phyloP scores from a whole-genome alignment of 1,140 invertebrate genomes.

The Wiebesia pumilae region DNA sequence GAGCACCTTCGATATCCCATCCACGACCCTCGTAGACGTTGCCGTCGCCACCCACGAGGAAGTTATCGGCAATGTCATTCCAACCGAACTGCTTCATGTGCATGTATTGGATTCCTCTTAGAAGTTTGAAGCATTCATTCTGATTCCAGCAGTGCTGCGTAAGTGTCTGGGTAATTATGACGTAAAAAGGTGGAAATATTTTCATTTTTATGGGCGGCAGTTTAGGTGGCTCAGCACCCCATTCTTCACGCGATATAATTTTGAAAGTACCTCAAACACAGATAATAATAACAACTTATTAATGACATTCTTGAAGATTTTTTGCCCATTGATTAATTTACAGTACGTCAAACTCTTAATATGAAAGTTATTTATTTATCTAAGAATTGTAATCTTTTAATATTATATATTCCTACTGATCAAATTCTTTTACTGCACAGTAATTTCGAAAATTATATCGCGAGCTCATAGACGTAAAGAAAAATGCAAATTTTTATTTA shows the following conservation, averaged over 20 bases:
- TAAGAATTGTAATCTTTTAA: no score
- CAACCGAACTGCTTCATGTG: conserved; percentile 81
- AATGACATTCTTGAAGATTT: no score
- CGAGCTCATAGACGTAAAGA: no score
- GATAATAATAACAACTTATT: no score
- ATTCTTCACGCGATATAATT: background rate
- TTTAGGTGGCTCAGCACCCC: background rate
- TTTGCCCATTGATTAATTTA: no score
- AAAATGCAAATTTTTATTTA: no score
- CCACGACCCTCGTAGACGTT: conserved; percentile 84
- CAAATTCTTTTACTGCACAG: no score
- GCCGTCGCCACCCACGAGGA: conserved; percentile 86
- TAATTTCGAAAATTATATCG: no score
- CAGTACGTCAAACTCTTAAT: no score
- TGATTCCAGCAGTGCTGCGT: conserved; percentile 73
- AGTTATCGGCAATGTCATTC: conserved; percentile 85
- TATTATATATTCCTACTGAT: no score
- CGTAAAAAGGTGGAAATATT: conserved; percentile 81
- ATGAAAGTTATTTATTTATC: no score
- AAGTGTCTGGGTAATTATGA: conserved; percentile 86
- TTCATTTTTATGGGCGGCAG: background rate
- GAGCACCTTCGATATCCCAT: conserved; percentile 75
- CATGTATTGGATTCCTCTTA: conserved; percentile 81
- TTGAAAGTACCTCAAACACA: background rate
- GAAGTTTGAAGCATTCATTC: conserved; percentile 72